Percentiles rank a stretch among this genome's conserved stretches.
phyloP scores from a whole-genome alignment of 2,113 vertebrate species.

The Megaptera novaeangliae region DNA sequence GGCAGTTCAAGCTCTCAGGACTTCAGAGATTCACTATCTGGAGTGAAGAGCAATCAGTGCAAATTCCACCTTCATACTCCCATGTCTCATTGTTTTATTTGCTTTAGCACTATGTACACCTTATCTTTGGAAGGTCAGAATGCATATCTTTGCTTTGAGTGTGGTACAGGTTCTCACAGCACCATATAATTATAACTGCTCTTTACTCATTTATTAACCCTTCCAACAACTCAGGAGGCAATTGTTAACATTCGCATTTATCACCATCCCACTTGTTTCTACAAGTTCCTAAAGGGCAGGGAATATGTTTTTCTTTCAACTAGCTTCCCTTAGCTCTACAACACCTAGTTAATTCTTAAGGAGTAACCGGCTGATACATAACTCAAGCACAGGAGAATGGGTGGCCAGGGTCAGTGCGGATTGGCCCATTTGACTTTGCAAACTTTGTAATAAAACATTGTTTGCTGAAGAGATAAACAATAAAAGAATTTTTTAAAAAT shows the following conservation, averaged over 20 bases:
- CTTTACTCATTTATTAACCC: neutral
- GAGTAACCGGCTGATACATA: neutral
- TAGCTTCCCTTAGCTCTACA: neutral
- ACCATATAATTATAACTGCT: neutral
- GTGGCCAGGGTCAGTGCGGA: neutral
- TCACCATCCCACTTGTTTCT: neutral
- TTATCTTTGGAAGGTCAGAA: slow-evolving; percentile 69
- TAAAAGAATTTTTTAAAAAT: neutral
- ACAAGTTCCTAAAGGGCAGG: neutral
- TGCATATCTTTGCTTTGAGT: slow-evolving; percentile 9
- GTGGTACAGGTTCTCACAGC: neutral
- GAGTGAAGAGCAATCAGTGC: slow-evolving; percentile 56
- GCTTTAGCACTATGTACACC: slow-evolving; percentile 63
- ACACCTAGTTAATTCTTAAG: neutral
- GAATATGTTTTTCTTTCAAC: neutral
- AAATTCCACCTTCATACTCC: slow-evolving; percentile 63
- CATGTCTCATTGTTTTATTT: slow-evolving; percentile 64
- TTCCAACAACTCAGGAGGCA: neutral
- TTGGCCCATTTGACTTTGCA: neutral
- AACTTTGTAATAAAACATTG: neutral
- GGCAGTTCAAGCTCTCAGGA: slow-evolving; percentile 56
- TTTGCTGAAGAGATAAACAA: neutral
- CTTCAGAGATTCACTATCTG: slow-evolving; percentile 46
- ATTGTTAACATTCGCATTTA: slow-evolving; percentile 16
- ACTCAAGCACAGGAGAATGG: neutral